Base-by-base conservation (phyloP, 2,113 vertebrate genomes). In the Stomatorhinus ivindoensis region DNA sequence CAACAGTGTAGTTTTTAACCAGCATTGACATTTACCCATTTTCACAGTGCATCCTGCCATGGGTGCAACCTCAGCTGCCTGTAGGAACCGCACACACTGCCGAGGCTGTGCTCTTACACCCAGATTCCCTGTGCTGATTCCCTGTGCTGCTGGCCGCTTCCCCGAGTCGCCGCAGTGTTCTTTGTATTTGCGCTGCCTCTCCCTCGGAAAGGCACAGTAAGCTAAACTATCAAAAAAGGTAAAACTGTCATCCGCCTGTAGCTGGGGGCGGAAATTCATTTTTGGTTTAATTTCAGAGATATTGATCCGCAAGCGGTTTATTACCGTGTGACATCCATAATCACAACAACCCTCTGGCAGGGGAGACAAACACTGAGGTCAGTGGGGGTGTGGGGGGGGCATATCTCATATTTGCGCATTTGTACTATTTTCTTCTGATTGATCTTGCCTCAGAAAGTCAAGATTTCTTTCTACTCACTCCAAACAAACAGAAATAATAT, bases 241-340 rank as follows among this genome's bases (percentile, higher is more conserved):
- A 94, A 95, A 94, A 93, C 94, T 93, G 94, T 94, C 92, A 93
- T 92, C 93, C 92, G 93, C 93, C 94, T 92, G 94, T 92, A 93
- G 93, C 94, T 92, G 92, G 93, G 91, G 94, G 94, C 94, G 94
- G 96, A 96, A 95, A 96, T 96, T 95, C 94, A 95, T 95, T 96
- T 96, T 96, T 95, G 92, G 94, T 96, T 96, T 96, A 96, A 96
- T 96, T 96, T 96, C 95, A 95, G 95, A 93, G 93, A 93, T 96
- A 96, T 96, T 96, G 96, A 96, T 96, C 94, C 93, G 90, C 90
- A 91, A 93, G 94, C 92, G 90, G 93, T 95, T 96, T 96, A 95
- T 92, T 91, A 92, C 94, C 92, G 94, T 94, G 93, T 96, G 95
- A 95, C 95, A 96, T 96, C 95, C 95, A 96, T 96, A 96, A 96